Evolutionary conservation across 2,888 invertebrate genomes (phyloP), one percentile per base, ranked within the genome.

Genomic region (Iselma pallidipennis): DNA sequence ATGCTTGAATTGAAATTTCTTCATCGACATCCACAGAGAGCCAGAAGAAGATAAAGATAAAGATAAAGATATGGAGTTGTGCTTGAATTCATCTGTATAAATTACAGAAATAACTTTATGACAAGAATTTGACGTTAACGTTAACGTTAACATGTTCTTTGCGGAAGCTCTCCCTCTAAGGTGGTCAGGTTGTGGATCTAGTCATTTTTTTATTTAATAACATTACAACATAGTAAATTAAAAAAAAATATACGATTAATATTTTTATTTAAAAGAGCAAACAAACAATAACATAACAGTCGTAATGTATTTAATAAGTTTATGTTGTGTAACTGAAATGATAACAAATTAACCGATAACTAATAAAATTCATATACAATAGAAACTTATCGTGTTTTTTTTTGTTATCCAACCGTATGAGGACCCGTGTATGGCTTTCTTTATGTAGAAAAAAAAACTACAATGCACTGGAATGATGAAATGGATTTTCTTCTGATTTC

Each of bases 141-240:
- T n/a, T n/a, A n/a, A n/a, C n/a, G n/a, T n/a, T n/a, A n/a, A n/a
- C n/a, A n/a, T n/a, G n/a, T n/a, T n/a, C n/a, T n/a, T n/a, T n/a
- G n/a, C n/a, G n/a, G n/a, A n/a, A n/a, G n/a, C n/a, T 45, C 45
- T 16, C 45, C 45, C 10, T 63, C n/a, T 33, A 63, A 54, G 59
- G 63, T 63, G 59, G 59, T 60, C 63, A 60, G 57, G 63, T 63
- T 42, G 56, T 45, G 57, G 57, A 57, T 63, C 63, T 63, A 63
- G 63, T 63, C 63, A 63, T 53, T 63, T 60, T 57, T 60, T 23
- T 33, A 12, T 9, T 12, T 14, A 48, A 48, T 14, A 16, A 49
- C 16, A 57, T 25, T 57, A 57, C 49, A 49, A 61, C 28, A 57
- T 37, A 55, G 56, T 54, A 29, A 55, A 55, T 51, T 7, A 51